Conservation (phyloP, 2,888 invertebrate genomes). For the Oeneis ivallda region DNA sequence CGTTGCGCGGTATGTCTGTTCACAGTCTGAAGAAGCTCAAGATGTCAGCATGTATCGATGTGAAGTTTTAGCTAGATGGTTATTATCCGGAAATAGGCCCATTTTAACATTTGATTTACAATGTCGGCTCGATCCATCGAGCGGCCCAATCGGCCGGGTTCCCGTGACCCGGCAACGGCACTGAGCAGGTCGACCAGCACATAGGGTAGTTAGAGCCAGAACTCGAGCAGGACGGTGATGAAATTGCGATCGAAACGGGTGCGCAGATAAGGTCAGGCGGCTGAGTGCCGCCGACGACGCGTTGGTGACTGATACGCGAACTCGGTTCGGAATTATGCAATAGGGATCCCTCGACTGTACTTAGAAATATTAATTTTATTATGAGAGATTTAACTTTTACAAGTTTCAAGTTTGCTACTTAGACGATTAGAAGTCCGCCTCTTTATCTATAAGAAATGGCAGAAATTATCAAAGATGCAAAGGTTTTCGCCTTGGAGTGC, state of each 20-base stretch:
- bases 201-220: constrained; percentile 48
- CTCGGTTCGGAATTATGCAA: constrained; percentile 71
- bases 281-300: constrained; percentile 56
- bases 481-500: constrained; percentile 51
- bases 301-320: constrained; percentile 77
- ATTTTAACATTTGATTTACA: constrained; percentile 72
- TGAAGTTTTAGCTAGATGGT: constrained; percentile 70
- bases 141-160: constrained; percentile 54
- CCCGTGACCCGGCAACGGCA: constrained; percentile 55
- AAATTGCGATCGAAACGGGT: constrained; percentile 60
- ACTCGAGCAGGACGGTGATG: constrained; percentile 56
- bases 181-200: constrained; percentile 53
- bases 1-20: background rate
- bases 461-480: constrained; percentile 49
- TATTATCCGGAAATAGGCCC: constrained; percentile 70
- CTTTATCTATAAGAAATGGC: constrained; percentile 71
- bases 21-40: constrained; percentile 41
- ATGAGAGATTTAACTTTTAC: constrained; percentile 76
- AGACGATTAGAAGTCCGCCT: constrained; percentile 78
- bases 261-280: constrained; percentile 58
- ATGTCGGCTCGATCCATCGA: constrained; percentile 63
- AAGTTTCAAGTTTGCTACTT: constrained; percentile 75
- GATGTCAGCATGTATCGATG: constrained; percentile 69
- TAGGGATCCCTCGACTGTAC: constrained; percentile 79
- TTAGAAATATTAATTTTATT: constrained; percentile 80